These are phyloP conservation scores for Hymenopus coronatus DNA, from an alignment of 2,888 invertebrate genomes.

Conservation along the genomic window DNA sequence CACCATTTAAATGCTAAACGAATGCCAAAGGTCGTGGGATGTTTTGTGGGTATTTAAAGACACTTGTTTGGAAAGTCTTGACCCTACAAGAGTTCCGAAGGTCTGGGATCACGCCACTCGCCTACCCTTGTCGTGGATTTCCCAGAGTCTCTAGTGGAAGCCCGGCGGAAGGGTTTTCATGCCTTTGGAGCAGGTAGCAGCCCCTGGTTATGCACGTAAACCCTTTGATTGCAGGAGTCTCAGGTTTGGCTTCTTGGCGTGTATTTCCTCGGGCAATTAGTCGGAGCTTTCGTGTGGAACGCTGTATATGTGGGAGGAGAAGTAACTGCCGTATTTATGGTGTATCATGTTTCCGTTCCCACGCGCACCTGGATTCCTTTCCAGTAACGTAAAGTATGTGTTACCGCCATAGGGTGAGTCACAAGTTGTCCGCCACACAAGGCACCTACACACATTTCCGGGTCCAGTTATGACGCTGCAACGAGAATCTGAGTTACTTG, in stretches of 20 bases:
- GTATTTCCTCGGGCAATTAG: neutral
- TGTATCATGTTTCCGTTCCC: neutral
- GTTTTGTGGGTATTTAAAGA: no score
- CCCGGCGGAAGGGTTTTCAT: no score
- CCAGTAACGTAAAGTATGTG: neutral
- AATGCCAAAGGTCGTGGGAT: no score
- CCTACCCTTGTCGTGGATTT: no score
- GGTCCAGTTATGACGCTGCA: no score
- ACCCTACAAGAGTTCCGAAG: no score
- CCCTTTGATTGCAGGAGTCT: neutral
- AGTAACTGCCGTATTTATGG: neutral
- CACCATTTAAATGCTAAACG: no score
- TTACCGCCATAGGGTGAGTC: neutral
- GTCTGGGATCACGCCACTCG: no score
- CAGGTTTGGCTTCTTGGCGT: neutral
- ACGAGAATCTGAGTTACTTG: no score
- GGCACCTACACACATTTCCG: no score
- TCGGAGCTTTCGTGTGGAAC: neutral
- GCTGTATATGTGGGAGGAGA: neutral
- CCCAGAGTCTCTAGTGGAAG: no score
- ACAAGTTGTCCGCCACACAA: neutral
- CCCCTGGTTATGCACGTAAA: neutral
- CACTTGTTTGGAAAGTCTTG: no score
- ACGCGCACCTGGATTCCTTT: neutral
- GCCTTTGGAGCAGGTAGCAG: neutral